Percentiles rank a stretch among this genome's conserved stretches.
These are phyloP conservation scores for Monochamus alternatus DNA, from an alignment of 2,888 invertebrate genomes.

Conservation along the genomic window DNA sequence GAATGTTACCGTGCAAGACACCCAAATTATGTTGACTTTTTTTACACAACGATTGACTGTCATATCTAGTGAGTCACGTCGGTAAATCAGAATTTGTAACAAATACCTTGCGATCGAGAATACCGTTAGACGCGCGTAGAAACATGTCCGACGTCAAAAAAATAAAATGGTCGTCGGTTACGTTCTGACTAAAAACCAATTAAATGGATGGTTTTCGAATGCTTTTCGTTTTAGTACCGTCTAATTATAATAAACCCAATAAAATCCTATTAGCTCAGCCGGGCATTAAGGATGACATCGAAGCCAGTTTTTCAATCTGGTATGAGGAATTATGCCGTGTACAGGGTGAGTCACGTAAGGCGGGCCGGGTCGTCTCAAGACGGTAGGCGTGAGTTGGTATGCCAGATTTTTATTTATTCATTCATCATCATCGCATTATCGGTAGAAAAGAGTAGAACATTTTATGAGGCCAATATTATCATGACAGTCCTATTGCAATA, in stretches of 20 bases:
- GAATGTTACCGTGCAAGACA: too few species aligned
- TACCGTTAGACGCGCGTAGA: not conserved
- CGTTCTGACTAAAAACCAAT: not conserved
- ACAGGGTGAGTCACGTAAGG: slow-evolving; percentile 1
- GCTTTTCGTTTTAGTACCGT: not conserved
- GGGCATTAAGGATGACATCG: slow-evolving; percentile 5
- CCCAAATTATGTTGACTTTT: too few species aligned
- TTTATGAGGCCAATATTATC: too few species aligned
- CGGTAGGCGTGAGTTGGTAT: too few species aligned
- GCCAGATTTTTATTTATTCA: too few species aligned
- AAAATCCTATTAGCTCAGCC: slow-evolving; percentile 9
- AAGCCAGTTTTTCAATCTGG: slow-evolving; percentile 4
- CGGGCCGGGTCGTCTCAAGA: too few species aligned
- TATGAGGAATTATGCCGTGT: not conserved
- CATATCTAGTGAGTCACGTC: not conserved
- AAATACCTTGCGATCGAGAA: not conserved
- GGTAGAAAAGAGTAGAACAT: too few species aligned
- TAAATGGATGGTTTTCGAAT: slow-evolving; percentile 5
- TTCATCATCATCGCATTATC: too few species aligned
- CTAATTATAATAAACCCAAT: slow-evolving; percentile 9
- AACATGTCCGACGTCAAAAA: not conserved
- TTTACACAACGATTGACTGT: too few species aligned
- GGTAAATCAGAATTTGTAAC: not conserved
- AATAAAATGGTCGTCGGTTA: not conserved
- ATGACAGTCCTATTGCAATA: too few species aligned